Percentiles rank a stretch among this genome's conserved stretches.
These are phyloP conservation scores for Tortricodes alternella DNA, from an alignment of 2,888 invertebrate genomes.

Conservation along the genomic window DNA sequence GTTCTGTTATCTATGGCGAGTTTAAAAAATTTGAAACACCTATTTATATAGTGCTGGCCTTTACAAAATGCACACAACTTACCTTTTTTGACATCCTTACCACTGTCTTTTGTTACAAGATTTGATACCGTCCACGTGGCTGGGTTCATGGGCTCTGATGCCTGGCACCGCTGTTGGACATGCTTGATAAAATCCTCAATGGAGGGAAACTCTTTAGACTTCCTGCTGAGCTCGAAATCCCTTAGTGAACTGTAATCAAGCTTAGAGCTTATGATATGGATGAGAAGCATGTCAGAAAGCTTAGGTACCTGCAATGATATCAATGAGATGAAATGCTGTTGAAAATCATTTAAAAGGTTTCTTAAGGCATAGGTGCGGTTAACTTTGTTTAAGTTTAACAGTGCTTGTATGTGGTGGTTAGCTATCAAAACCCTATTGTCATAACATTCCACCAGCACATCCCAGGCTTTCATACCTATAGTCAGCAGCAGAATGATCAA, in stretches of 20 bases:
- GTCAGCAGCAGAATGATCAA: background rate
- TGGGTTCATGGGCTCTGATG: background rate
- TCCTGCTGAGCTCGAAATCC: background rate
- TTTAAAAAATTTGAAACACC: constrained; percentile 16
- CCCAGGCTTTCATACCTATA: background rate
- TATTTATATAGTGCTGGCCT: constrained; percentile 4
- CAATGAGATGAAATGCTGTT: background rate
- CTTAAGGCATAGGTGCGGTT: background rate
- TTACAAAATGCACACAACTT: constrained; percentile 9
- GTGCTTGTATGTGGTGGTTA: background rate
- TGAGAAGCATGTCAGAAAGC: background rate
- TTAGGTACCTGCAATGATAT: background rate
- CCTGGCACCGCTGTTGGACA: background rate
- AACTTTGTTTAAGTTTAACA: background rate
- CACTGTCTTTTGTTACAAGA: background rate
- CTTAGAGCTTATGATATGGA: constrained; percentile 1
- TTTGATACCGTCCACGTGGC: background rate
- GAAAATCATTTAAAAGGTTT: constrained; percentile 1
- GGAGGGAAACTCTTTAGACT: background rate
- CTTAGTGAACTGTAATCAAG: background rate
- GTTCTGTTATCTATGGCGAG: background rate
- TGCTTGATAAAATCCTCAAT: background rate
- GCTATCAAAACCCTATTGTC: background rate
- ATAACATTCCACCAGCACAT: background rate
- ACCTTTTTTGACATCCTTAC: background rate